These are phyloP conservation scores for Motacilla tschutschensis DNA, from an alignment of 2,113 vertebrate species.

Conservation along the genomic window DNA sequence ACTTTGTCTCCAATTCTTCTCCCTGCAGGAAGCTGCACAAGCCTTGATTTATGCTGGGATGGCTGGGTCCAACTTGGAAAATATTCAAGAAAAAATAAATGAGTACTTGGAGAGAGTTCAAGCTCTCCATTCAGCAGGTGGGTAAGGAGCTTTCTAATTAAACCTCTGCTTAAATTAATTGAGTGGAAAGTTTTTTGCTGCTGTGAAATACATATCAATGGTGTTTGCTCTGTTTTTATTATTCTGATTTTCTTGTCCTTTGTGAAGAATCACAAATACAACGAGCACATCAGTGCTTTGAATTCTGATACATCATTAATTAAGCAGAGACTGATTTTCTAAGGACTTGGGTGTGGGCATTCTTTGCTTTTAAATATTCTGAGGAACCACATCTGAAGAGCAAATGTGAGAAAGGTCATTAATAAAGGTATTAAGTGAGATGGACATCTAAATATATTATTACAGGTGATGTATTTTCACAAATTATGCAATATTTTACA, in stretches of 20 bases:
- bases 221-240: neutral
- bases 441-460: neutral
- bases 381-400: neutral
- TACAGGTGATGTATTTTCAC: neutral
- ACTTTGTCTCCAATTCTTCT: conserved; percentile 7
- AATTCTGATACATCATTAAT: neutral
- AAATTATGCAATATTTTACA: neutral
- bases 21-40: conserved; percentile 87
- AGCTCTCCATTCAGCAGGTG: conserved; percentile 89
- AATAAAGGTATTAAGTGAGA: neutral
- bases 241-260: neutral
- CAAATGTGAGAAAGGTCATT: neutral
- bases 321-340: neutral
- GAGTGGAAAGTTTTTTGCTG: neutral
- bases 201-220: neutral
- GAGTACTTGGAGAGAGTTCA: conserved; percentile 95
- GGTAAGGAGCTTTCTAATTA: conserved; percentile 44
- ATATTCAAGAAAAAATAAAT: conserved; percentile 93
- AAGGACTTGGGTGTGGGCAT: neutral
- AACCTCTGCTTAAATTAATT: conserved; percentile 4
- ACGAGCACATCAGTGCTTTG: neutral
- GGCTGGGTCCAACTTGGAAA: conserved; percentile 94
- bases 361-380: neutral
- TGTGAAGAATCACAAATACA: neutral
- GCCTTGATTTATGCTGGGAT: conserved; percentile 96